Percentiles rank a stretch among this genome's conserved stretches.
Evolutionary conservation across 2,113 vertebrate genomes (phyloP).

Genomic region (Equus przewalskii): DNA sequence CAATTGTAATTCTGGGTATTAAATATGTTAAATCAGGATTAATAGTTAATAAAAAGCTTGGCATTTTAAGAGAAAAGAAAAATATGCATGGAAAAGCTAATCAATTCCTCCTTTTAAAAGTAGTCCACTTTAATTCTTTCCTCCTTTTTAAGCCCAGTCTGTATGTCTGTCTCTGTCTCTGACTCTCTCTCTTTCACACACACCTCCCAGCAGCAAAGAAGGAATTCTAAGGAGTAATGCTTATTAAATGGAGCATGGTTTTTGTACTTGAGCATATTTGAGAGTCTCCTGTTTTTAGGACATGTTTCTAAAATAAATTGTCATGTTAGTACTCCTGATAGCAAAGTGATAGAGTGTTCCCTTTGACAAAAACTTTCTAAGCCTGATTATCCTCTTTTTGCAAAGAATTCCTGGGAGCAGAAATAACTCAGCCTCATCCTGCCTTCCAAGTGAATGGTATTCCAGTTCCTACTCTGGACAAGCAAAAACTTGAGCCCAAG

Average conservation of each 20-base stretch:
- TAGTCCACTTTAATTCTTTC: neutral
- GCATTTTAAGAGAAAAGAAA: neutral
- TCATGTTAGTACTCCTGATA: neutral
- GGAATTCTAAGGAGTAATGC: constrained; percentile 16
- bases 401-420: constrained; percentile 80
- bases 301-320: constrained; percentile 31
- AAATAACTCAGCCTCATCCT: constrained; percentile 81
- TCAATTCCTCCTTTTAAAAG: constrained; percentile 8
- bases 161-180: neutral
- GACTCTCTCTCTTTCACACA: neutral
- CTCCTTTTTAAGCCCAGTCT: neutral
- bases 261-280: constrained; percentile 18
- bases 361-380: constrained; percentile 26
- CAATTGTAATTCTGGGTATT: constrained; percentile 55
- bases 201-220: constrained; percentile 21
- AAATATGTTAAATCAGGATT: constrained; percentile 65
- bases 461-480: constrained; percentile 74
- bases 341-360: neutral
- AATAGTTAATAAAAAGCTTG: constrained; percentile 48
- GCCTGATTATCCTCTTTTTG: constrained; percentile 63
- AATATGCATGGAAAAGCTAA: neutral
- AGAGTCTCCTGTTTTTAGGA: neutral
- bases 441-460: constrained; percentile 65
- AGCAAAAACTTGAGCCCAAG: constrained; percentile 82
- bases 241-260: neutral